These are phyloP conservation scores for Acanthosoma haemorrhoidale DNA, from an alignment of 2,888 invertebrate species.

Conservation along the genomic window DNA sequence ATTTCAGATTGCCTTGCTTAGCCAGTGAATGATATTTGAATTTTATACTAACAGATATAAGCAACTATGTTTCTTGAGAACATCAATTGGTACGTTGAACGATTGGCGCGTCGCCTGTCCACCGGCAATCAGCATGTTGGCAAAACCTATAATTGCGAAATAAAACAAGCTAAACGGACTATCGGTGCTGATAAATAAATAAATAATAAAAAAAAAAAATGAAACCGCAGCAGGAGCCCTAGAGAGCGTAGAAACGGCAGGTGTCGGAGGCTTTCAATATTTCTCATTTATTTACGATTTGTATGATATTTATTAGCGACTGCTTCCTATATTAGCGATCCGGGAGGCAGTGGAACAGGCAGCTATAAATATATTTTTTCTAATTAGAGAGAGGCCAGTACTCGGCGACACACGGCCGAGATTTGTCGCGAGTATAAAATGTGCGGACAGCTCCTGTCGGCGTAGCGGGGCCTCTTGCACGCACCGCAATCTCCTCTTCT, in stretches of 20 bases:
- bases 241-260: too few species aligned
- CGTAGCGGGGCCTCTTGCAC: too few species aligned
- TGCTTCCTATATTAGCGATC: slow-evolving; percentile 1
- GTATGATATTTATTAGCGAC: not conserved
- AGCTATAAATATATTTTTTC: slow-evolving; percentile 9
- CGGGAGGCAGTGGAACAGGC: slow-evolving; percentile 2
- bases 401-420: not conserved
- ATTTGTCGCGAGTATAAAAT: not conserved
- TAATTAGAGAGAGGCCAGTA: slow-evolving; percentile 3
- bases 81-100: too few species aligned
- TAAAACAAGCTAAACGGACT: slow-evolving; percentile 4
- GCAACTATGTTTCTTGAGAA: too few species aligned
- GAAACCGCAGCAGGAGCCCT: not conserved
- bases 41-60: too few species aligned
- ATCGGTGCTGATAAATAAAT: not conserved
- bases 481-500: too few species aligned
- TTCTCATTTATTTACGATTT: not conserved
- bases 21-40: too few species aligned
- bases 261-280: too few species aligned
- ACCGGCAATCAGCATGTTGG: slow-evolving; percentile 1
- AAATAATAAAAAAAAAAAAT: not conserved
- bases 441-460: not conserved
- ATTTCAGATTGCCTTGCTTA: too few species aligned
- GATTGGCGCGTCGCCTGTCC: too few species aligned
- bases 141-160: not conserved